Evolutionary conservation across 2,888 invertebrate species (phyloP).

Genomic region (Agrochola litura): DNA sequence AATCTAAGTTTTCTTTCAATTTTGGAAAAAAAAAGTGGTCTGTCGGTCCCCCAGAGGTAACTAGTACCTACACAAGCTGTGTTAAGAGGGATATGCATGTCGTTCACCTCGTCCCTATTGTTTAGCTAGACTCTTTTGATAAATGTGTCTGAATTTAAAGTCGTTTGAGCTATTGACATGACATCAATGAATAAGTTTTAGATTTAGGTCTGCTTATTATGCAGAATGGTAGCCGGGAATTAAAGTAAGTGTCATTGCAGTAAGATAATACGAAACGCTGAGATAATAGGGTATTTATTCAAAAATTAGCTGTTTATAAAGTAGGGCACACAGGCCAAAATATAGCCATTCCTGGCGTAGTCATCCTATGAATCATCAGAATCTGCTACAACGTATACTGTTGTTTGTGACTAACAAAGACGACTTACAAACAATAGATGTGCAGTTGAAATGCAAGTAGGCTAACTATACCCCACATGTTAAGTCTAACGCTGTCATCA

Average conservation of each 20-base stretch:
- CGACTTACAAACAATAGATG: constrained; percentile 37
- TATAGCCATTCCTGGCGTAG: constrained; percentile 1
- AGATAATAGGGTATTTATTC: neutral
- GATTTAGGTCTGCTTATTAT: constrained; percentile 32
- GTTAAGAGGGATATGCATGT: constrained; percentile 14
- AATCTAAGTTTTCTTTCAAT: neutral
- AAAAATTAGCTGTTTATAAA: neutral
- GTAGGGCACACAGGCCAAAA: neutral
- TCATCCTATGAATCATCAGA: constrained; percentile 32
- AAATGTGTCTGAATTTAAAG: constrained; percentile 18
- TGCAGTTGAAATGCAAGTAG: constrained; percentile 36
- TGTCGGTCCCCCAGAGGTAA: neutral
- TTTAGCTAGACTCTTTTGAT: constrained; percentile 29
- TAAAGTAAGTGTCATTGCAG: neutral
- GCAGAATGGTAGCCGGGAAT: constrained; percentile 1
- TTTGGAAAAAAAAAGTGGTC: neutral
- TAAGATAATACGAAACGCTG: neutral
- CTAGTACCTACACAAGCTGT: neutral
- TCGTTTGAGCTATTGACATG: constrained; percentile 4
- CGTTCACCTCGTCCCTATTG: constrained; percentile 32
- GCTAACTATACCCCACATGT: constrained; percentile 19
- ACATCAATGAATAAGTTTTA: constrained; percentile 14
- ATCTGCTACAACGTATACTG: constrained; percentile 1
- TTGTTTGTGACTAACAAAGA: constrained; percentile 39
- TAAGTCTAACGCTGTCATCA: constrained; percentile 34